Conservation (phyloP, 2,888 invertebrate genomes). For the Bimastos eiseni region DNA sequence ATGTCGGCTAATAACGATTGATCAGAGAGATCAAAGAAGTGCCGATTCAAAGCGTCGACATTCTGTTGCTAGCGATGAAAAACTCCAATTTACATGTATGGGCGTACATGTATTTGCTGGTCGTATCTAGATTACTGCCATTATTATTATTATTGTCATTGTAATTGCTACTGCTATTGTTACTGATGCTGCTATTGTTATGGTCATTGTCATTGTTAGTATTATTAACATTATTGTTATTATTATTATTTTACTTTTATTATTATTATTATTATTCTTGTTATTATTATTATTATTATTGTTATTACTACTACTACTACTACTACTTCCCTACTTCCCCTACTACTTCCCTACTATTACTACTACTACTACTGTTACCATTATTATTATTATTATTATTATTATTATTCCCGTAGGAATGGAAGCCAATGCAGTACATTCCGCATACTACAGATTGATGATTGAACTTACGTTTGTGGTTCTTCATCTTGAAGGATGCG, state of each 20-base stretch:
- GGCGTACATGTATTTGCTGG: not conserved
- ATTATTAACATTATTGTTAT: no score
- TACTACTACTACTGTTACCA: not conserved
- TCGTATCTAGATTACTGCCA: not conserved
- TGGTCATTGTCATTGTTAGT: no score
- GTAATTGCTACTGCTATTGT: no score
- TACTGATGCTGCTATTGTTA: no score
- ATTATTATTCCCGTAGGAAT: not conserved
- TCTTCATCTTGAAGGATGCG: constrained; percentile 44
- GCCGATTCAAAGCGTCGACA: not conserved
- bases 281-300: no score
- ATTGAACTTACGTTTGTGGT: constrained; percentile 42
- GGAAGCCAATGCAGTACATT: not conserved
- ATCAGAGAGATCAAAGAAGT: not conserved
- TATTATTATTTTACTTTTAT: no score
- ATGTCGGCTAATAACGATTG: not conserved
- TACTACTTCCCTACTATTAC: no score
- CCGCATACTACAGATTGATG: not conserved
- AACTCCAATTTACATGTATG: not conserved
- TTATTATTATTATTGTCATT: not conserved
- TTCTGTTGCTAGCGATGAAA: not conserved
- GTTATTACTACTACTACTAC: no score
- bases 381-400: not conserved
- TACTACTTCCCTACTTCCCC: no score
- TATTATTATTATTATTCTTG: no score